Conservation (phyloP, 2,113 vertebrate genomes). For the Zosterops lateralis region DNA sequence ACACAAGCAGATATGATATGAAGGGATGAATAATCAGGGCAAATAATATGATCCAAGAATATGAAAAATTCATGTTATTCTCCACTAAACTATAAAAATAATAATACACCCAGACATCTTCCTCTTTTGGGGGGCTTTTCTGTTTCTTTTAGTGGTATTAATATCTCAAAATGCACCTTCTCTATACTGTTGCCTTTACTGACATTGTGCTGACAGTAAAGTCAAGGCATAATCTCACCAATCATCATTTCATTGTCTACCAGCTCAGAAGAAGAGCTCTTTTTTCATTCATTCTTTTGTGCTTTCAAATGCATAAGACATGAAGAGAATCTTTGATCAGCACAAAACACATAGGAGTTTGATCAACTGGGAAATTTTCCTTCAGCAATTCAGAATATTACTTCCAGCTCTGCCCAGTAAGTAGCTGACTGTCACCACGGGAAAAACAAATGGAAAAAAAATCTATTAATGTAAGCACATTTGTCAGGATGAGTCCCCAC, state of each 20-base stretch:
- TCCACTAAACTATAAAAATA: neutral
- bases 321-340: conserved; percentile 51
- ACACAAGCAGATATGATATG: neutral
- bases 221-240: conserved; percentile 44
- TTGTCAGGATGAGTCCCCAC: neutral
- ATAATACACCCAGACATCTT: neutral
- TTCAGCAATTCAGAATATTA: conserved; percentile 21
- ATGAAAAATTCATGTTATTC: neutral
- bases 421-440: neutral
- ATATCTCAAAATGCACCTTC: neutral
- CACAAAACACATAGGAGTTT: conserved; percentile 16
- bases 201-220: conserved; percentile 48
- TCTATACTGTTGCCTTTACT: neutral
- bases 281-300: conserved; percentile 15
- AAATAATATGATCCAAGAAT: neutral
- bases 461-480: neutral
- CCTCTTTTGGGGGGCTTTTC: neutral
- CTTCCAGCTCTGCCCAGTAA: conserved; percentile 32
- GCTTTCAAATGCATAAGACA: conserved; percentile 30
- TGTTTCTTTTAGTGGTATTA: neutral
- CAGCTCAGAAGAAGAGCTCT: neutral
- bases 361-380: conserved; percentile 32
- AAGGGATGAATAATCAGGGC: neutral
- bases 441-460: neutral
- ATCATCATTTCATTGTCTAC: conserved; percentile 61